Conservation (phyloP, 2,797 vertebrate species). For the Myripristis jacobus region DNA sequence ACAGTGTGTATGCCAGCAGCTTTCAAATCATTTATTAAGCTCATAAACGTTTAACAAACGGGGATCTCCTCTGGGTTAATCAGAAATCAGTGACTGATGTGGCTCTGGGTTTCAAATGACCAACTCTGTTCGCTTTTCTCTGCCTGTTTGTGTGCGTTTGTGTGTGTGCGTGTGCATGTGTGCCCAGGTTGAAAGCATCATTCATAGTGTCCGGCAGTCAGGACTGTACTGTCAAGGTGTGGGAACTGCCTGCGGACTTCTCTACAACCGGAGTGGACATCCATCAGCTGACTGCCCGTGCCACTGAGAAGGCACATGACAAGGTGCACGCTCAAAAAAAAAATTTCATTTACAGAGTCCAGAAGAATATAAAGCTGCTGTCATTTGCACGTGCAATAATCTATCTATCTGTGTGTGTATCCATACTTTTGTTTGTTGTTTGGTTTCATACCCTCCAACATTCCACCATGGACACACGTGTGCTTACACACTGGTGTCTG, state of each 20-base stretch:
- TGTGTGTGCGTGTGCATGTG: conserved; percentile 5
- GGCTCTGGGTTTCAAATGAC: too few species aligned
- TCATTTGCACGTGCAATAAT: too few species aligned
- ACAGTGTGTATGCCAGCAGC: neutral
- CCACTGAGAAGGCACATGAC: conserved; percentile 90
- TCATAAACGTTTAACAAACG: neutral
- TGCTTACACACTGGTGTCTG: neutral
- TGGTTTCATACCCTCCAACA: too few species aligned
- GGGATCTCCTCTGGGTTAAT: too few species aligned
- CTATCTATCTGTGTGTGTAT: too few species aligned
- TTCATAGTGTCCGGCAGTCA: conserved; percentile 95
- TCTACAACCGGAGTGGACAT: conserved; percentile 46
- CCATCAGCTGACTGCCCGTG: conserved; percentile 76
- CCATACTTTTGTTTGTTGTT: too few species aligned
- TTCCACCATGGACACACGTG: neutral
- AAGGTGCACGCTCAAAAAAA: conserved; percentile 76
- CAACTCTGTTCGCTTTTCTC: too few species aligned
- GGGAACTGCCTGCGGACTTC: conserved; percentile 87
- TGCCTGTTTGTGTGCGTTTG: neutral
- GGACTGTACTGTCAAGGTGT: conserved; percentile 95
- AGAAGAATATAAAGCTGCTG: neutral
- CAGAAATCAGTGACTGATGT: too few species aligned
- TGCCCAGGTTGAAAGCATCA: conserved; percentile 85
- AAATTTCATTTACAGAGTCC: neutral
- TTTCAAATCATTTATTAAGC: neutral